Base-by-base conservation (phyloP, 2,113 vertebrate species). In the Alaudala cheleensis region DNA sequence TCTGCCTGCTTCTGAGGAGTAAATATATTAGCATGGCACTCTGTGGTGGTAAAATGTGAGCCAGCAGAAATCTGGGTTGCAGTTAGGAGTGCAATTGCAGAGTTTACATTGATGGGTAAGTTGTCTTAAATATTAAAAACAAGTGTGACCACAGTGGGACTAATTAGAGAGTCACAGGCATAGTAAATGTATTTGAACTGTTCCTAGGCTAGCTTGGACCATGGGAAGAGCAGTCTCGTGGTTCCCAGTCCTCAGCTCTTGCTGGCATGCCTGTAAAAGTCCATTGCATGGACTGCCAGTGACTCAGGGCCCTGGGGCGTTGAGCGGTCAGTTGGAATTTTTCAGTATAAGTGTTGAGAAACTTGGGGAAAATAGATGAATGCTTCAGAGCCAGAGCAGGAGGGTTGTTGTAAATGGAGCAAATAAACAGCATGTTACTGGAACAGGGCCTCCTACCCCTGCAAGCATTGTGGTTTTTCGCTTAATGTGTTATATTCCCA, bases 21-120 rank as follows among this genome's bases (percentile, higher is more conserved):
- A 73, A 67, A 14, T 60, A 18, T 1, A 0, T 23, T 39, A 69
- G 3, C 7, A 6, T 0, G 4, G 28, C 34, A 9, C 26, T 26
- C 14, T 51, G 42, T 2, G 2, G 5, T 4, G 24, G 16, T 26
- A 44, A 80, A 85, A 90, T 1, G 3, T 15, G 53, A 94, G 37
- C 57, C 60, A 65, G 31, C 5, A 69, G 62, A 92, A 74, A 31
- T 17, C 49, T 58, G 20, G 8, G 18, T 12, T 85, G 44, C 17
- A 20, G 28, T 82, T 57, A 22, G 24, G 61, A 85, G 34, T 51
- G 40, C 39, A 69, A 72, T 60, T 90, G 73, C 9, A 72, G 61
- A 67, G 34, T 64, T 20, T 61, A 18, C 25, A 67, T 54, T 4
- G 9, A 65, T 6, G 4, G 7, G 11, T 85, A 65, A 49, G 11